Conservation (phyloP, 2,113 vertebrate species). For the Halichoerus grypus region DNA sequence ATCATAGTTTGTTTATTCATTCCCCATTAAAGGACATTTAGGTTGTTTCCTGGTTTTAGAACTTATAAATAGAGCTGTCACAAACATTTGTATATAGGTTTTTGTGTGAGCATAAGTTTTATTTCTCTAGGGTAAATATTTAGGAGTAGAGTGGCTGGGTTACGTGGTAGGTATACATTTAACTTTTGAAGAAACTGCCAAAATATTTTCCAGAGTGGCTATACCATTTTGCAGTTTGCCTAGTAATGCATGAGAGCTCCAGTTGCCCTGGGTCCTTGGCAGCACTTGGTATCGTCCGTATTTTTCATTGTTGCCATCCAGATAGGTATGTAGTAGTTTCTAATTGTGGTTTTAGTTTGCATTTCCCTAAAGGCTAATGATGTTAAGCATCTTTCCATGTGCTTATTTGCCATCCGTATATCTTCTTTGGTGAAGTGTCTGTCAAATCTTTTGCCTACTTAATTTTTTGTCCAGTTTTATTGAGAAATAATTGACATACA, state of each 20-base stretch:
- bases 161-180: neutral
- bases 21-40: neutral
- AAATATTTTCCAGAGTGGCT: neutral
- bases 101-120: constrained; percentile 20
- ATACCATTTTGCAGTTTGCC: neutral
- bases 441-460: constrained; percentile 19
- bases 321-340: neutral
- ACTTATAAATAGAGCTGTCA: neutral
- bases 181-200: constrained; percentile 43
- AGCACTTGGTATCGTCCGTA: neutral
- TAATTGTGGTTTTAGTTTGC: constrained; percentile 45
- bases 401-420: constrained; percentile 1
- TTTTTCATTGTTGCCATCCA: neutral
- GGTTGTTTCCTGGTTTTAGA: neutral
- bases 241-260: neutral
- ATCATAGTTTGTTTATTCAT: neutral
- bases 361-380: constrained; percentile 49
- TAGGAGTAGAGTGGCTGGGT: neutral
- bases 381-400: neutral
- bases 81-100: neutral
- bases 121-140: constrained; percentile 37
- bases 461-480: neutral
- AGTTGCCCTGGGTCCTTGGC: neutral
- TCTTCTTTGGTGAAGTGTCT: constrained; percentile 5
- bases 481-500: neutral